Percentiles rank a stretch among this genome's conserved stretches.
Evolutionary conservation across 2,113 vertebrate genomes (phyloP).

Genomic region (Zosterops japonicus): DNA sequence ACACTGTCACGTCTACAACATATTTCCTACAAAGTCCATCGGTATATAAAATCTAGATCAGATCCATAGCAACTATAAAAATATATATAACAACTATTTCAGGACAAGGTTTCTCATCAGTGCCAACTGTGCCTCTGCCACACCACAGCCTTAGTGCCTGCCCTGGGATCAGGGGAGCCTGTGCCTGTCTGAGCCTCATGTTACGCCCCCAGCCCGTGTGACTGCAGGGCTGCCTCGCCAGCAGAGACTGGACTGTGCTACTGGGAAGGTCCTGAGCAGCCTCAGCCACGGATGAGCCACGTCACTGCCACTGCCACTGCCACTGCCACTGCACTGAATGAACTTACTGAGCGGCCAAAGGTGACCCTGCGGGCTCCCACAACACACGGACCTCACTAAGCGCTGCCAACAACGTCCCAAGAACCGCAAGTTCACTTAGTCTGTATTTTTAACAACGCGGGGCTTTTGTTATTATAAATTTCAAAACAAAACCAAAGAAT

Average conservation of each 20-base stretch:
- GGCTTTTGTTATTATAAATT: slow-evolving; percentile 75
- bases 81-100: slow-evolving; percentile 41
- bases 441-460: slow-evolving; percentile 70
- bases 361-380: not conserved
- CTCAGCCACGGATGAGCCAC: accelerated
- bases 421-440: slow-evolving; percentile 59
- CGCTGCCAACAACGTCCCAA: slow-evolving; percentile 1
- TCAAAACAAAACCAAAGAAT: slow-evolving; percentile 79
- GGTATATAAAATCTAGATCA: slow-evolving; percentile 54
- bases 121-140: not conserved
- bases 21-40: slow-evolving; percentile 35
- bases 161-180: not conserved
- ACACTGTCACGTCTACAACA: not conserved
- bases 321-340: not conserved
- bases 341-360: not conserved
- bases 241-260: accelerated
- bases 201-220: accelerated
- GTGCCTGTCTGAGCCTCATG: accelerated
- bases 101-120: slow-evolving; percentile 19
- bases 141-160: accelerated
- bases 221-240: not conserved
- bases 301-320: not conserved
- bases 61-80: slow-evolving; percentile 53
- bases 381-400: not conserved
- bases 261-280: not conserved